A percentile compares a stretch with the other conserved stretches of the same genome.
These are phyloP conservation scores for Syngnathoides biaculeatus DNA, from an alignment of 2,113 vertebrate species.

Conservation along the genomic window DNA sequence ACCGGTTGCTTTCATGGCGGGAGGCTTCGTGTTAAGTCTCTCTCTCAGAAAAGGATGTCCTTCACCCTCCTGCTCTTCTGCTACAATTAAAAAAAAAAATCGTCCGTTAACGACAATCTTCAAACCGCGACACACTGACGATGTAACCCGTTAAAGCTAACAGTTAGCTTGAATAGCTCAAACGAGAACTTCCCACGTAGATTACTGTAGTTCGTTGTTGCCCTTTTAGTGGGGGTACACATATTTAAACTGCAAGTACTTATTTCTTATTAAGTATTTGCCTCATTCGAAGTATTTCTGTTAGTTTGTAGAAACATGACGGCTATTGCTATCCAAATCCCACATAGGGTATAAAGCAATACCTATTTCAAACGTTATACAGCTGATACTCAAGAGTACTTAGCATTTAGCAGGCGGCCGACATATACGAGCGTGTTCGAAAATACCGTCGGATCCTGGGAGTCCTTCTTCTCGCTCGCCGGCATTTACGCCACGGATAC, in stretches of 20 bases:
- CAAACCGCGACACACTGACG: not conserved
- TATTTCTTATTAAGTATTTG: not conserved
- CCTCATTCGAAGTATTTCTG: not conserved
- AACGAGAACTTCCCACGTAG: not conserved
- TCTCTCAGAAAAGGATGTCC: slow-evolving; percentile 64
- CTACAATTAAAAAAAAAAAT: not conserved
- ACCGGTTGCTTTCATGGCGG: slow-evolving; percentile 89
- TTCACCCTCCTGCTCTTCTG: slow-evolving; percentile 85
- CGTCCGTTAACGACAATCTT: not conserved
- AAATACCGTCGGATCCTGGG: slow-evolving; percentile 75
- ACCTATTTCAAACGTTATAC: not conserved
- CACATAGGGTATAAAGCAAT: not conserved
- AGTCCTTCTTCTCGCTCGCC: slow-evolving; percentile 74
- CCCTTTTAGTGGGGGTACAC: too few relatives aligned
- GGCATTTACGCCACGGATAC: slow-evolving; percentile 59
- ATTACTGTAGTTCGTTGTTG: too few relatives aligned
- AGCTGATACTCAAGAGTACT: not conserved
- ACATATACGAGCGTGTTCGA: not conserved
- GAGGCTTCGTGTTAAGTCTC: slow-evolving; percentile 66
- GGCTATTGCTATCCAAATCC: not conserved
- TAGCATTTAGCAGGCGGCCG: slow-evolving; percentile 26
- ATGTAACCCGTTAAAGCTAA: not conserved
- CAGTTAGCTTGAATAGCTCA: not conserved
- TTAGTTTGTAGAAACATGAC: not conserved
- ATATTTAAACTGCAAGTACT: too few relatives aligned